Evolutionary conservation across 2,888 invertebrate genomes (phyloP), one percentile per base, ranked within the genome.

Genomic region (Pomacea canaliculata): DNA sequence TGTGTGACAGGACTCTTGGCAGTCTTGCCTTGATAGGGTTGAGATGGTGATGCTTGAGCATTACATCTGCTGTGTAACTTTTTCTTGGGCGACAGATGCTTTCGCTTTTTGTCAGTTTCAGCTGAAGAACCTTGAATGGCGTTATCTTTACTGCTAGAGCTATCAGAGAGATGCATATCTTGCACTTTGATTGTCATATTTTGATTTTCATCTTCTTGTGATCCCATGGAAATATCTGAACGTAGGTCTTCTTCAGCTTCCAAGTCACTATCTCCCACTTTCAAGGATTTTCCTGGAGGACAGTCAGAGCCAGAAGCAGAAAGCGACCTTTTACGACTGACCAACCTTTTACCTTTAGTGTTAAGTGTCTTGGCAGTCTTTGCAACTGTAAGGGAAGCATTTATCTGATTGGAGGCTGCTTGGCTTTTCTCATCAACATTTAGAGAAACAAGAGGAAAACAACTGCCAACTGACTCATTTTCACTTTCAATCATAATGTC

Each of bases 151-250:
- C 46, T 62, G 63, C 49, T 69, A 46, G 68, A 69, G 51, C 60
- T 63, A 59, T 74, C 74, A 5, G 69, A 69, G 1, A 74, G 49
- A 19, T 68, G 69, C 74, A 74, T 74, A 46, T 62, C 68, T 59
- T 69, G 48, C 68, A 74, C 74, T 46, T 74, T 74, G 49, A 37
- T 69, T 7, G 74, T 67, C 74, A 74, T 74, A 62, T 74, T 74
- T 49, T 74, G 74, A 23, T 74, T 74, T 23, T 74, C 74, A 23
- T 74, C 74, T 46, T 74, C 74, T 46, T 62, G 74, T 5, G 62
- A 37, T 7, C 37, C 18, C 69, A 74, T 46, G 19, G 74, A 74
- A n/a, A 49, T 23, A 48, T 74, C 74, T 19, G 74, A 74, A 7
- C 62, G 59, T 7, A 67, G 49, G n/a, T 74, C 74, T 13, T 60